phyloP scores from a whole-genome alignment of 2,888 invertebrate genomes.

The Eupithecia tripunctaria region DNA sequence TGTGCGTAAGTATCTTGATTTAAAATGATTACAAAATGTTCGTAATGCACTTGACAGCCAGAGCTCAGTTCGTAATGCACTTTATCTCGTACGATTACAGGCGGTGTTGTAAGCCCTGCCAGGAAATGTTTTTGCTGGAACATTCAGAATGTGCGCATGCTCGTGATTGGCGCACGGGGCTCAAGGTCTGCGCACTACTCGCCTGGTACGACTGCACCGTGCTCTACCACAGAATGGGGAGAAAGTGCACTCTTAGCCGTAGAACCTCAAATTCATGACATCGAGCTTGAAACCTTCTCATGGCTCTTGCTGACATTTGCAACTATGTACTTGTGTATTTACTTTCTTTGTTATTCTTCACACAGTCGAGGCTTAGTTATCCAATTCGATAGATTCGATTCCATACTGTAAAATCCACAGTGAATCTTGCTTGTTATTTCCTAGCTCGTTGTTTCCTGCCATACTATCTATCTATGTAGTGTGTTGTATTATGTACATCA shows the following conservation, averaged over 20 bases:
- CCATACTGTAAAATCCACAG: background rate
- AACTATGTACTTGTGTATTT: background rate
- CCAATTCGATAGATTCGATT: background rate
- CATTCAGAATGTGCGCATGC: conserved; percentile 15
- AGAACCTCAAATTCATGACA: background rate
- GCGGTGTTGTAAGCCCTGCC: background rate
- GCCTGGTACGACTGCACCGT: conserved; percentile 46
- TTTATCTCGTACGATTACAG: background rate
- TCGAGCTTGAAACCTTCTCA: background rate
- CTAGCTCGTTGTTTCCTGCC: too few relatives aligned
- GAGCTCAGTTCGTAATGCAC: background rate
- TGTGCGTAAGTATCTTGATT: background rate
- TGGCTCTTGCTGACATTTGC: background rate
- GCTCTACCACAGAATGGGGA: conserved; percentile 44
- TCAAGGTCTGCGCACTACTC: conserved; percentile 56
- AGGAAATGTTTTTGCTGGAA: conserved; percentile 4
- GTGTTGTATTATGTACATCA: too few relatives aligned
- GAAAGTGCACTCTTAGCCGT: background rate
- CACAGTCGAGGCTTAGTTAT: background rate
- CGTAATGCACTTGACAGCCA: background rate
- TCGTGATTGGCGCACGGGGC: conserved; percentile 25
- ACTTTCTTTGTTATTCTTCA: background rate
- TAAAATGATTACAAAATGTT: background rate
- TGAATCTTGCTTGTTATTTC: too few relatives aligned
- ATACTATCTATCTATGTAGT: too few relatives aligned